phyloP scores from a whole-genome alignment of 1,140 invertebrate genomes.

The Calycopis cecrops region DNA sequence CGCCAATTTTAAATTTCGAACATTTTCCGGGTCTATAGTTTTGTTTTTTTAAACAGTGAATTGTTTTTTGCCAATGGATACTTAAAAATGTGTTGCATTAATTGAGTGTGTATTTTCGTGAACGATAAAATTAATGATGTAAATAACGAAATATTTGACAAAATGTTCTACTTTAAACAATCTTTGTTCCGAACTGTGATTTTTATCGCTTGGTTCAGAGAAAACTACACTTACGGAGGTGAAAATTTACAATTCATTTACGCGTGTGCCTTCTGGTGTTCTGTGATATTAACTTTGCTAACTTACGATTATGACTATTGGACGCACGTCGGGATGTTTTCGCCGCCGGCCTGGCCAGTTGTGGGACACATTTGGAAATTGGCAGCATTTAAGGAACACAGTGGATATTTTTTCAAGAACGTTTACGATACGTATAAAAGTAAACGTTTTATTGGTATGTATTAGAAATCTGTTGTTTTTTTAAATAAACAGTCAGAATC shows the following conservation, averaged over 20 bases:
- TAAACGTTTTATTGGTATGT: slow-evolving; percentile 55
- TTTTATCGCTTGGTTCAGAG: slow-evolving; percentile 37
- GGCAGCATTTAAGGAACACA: slow-evolving; percentile 54
- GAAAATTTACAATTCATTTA: slow-evolving; percentile 40
- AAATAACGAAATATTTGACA: slow-evolving; percentile 19
- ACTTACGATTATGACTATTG: slow-evolving; percentile 65
- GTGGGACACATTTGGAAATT: slow-evolving; percentile 57
- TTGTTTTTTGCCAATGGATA: background rate
- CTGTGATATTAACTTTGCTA: slow-evolving; percentile 36
- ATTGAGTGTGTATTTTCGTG: background rate
- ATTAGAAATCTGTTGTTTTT: too few species aligned
- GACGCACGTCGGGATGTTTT: slow-evolving; percentile 44
- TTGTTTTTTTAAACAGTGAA: slow-evolving; percentile 12
- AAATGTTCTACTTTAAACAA: slow-evolving; percentile 58
- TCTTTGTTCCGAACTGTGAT: slow-evolving; percentile 36
- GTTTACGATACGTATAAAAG: slow-evolving; percentile 54
- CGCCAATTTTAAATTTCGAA: slow-evolving; percentile 17
- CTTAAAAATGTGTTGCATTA: background rate
- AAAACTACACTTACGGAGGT: slow-evolving; percentile 44
- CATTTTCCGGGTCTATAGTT: slow-evolving; percentile 5
- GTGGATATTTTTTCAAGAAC: slow-evolving; percentile 56
- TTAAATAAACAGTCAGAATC: too few species aligned
- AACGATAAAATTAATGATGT: background rate
- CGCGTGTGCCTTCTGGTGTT: slow-evolving; percentile 21
- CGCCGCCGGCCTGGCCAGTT: slow-evolving; percentile 50